Conservation (phyloP, 2,888 invertebrate genomes). For the Blomia tropicalis region DNA sequence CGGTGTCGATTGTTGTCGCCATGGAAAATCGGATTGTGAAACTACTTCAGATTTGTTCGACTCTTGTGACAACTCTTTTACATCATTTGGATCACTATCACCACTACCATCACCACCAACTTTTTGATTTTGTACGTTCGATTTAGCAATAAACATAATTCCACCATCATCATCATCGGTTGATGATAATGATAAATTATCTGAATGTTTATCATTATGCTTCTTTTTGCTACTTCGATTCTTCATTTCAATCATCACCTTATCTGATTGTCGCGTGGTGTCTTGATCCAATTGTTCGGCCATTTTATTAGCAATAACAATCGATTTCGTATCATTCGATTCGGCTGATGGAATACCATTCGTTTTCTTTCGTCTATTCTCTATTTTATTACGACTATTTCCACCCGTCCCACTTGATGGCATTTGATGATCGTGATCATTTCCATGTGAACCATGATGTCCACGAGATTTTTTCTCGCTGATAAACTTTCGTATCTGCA, state of each 20-base stretch:
- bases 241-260: neutral
- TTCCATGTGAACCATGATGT: neutral
- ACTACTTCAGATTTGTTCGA: neutral
- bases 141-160: conserved; percentile 70
- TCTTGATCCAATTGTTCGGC: too few relatives aligned
- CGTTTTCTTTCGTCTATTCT: neutral
- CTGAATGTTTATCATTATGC: neutral
- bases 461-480: conserved; percentile 37
- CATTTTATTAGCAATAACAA: neutral
- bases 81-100: neutral
- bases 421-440: neutral
- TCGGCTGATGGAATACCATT: too few relatives aligned
- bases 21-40: neutral
- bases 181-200: too few relatives aligned
- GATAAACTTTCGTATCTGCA: conserved; percentile 70
- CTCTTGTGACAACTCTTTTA: neutral
- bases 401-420: neutral
- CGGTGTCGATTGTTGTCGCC: neutral
- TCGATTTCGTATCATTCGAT: neutral
- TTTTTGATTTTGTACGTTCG: neutral
- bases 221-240: neutral
- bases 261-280: neutral
- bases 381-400: conserved; percentile 1
- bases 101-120: neutral
- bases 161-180: conserved; percentile 40